Evolutionary conservation across 2,888 invertebrate species (phyloP), one percentile per base, ranked within the genome.

Genomic region (Drosophila testacea): DNA sequence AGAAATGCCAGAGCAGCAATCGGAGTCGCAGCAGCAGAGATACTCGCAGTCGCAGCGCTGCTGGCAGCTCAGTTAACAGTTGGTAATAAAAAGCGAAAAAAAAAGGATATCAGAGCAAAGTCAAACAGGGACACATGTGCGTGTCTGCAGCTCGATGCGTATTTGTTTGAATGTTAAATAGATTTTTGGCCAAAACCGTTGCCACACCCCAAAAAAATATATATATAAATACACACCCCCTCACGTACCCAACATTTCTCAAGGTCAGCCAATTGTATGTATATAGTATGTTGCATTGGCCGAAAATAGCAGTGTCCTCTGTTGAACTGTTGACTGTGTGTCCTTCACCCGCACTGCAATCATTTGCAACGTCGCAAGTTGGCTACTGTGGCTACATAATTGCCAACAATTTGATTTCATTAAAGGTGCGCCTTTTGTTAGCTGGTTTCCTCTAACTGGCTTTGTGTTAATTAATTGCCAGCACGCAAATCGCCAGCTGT

Each of bases 391-490:
- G 46, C 46, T 47, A 27, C 62, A 63, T 63, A 56, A 63, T 63
- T 56, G 62, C 10, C 52, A n/a, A 16, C 16, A 38, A 61, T 61
- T 61, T 61, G 36, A 56, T 67, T 61, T 62, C 52, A 65, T 55
- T 47, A 30, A 44, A 56, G 62, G 39, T 27, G 60, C 30, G 42
- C 36, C 55, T 7, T 46, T 30, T 41, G 42, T 3, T 42, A 27
- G 3, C 6, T 11, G 42, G 22, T 11, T 42, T 22, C 42, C 61
- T 46, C 38, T 32, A 41, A 47, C 66, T 67, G 54, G 47, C 48
- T 69, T 48, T 41, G 41, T 46, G 63, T 57, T 82, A 88, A 88
- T 83, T 77, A 85, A 88, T 77, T 62, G 65, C 69, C 34, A 54
- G 68, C 86, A 83, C 82, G 82, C 88, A 77, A 72, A 56, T 22